Base-by-base conservation (phyloP, 1,140 invertebrate genomes). In the Anthonomus grandis region DNA sequence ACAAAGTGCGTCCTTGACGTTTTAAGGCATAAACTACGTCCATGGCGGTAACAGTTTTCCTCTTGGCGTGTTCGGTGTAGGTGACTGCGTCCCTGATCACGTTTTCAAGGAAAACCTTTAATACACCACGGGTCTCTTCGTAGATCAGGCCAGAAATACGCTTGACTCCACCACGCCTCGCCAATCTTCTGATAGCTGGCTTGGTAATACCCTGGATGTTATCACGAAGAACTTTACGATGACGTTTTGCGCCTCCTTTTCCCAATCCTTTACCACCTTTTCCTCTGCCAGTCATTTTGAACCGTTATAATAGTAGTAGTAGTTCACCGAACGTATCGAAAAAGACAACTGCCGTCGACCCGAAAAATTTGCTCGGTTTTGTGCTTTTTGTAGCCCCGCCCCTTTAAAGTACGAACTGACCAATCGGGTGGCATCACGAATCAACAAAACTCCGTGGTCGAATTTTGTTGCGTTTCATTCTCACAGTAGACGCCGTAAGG, bases 11-110 rank as follows among this genome's bases (percentile, higher is more conserved):
- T 24, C 90, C 90, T 76, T 91, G 89, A 42, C 89, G 75, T 73
- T 92, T 93, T 61, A 92, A 74, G 21, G 89, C 89, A 67, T 91
- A 91, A 17, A 93, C 90, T 12, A 92, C 87, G 69, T 93, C 89
- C 89, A 92, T 92, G 46, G 89, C 87, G 8, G 89, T 92, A 27
- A 85, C 83, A 15, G 89, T 92, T 75, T 91, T 92, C 59, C 88
- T 76, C 76, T 89, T 90, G 60, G 87, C 86, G 72, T 90, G 86
- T 71, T 87, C 87, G 9, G 86, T 88, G 75, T 90, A 91, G n/a
- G 86, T 90, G 46, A 91, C 86, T 9, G 87, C 86, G 73, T 90
- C 89, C 50, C 86, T 79, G 66, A 91, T 91, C 0, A 91, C 86
- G 68, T 89, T 90, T 71, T 90, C 56, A 47, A 91, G 74, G 72